Base-by-base conservation (phyloP, 2,797 vertebrate species). In the Artibeus jamaicensis region DNA sequence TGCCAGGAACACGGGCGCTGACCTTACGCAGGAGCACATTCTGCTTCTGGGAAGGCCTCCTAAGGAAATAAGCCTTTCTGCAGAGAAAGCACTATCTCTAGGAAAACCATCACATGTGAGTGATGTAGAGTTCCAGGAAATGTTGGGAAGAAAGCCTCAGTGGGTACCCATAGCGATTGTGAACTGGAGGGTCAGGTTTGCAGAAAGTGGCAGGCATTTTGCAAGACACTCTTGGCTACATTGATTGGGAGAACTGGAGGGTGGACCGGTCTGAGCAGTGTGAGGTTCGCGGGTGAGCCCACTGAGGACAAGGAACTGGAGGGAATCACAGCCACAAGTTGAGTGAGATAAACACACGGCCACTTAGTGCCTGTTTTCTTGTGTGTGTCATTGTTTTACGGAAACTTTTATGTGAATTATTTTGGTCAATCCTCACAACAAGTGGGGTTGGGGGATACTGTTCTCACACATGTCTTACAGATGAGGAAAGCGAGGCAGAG, bases 261-360 rank as follows among this genome's bases (percentile, higher is more conserved):
- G 24, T 12, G 19, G 76, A 34, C 14, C 3, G 34, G 32, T 29
- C 70, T 42, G 39, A 62, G 53, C 39, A 5, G 46, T 3, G 5
- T 16, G 53, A 44, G n/a, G 14, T 10, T 0, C 39, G 65, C 24
- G 9, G 34, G 9, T 8, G 57, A 91, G 16, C 26, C 78, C 62
- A 39, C 50, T 3, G 32, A 44, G 55, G 24, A 44, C n/a, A 24
- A 26, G n/a, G 78, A 37, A 8, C 37, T 12, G 22, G 59, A n/a
- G 57, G 32, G 37, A 9, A 19, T 9, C 8, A 2, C n/a, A 34
- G 26, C 4, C 24, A 42, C 6, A 9, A 15, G 19, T 18, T 9
- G 22, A 21, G 62, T 5, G 37, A 26, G 4, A 9, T n/a, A 0
- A 19, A 22, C 3, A 16, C 1, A 6, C 0, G 1, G 4, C 29